Evolutionary conservation across 1,140 invertebrate species (phyloP).

Genomic region (Chironomus tepperi): DNA sequence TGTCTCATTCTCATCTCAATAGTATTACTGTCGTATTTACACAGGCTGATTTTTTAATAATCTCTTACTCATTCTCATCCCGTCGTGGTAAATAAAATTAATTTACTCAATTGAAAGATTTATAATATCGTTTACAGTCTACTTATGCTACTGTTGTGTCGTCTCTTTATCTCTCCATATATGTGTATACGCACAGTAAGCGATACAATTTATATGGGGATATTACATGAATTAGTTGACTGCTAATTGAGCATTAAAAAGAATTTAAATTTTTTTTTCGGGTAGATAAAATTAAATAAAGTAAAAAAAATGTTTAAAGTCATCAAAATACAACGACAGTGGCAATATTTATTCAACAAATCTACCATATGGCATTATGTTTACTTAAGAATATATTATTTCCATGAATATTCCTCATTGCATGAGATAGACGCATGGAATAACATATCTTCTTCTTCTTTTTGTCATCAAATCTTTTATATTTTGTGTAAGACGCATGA

Average conservation of each 20-base stretch:
- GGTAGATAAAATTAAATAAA: background rate
- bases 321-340: background rate
- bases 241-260: background rate
- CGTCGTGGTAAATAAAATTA: background rate
- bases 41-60: background rate
- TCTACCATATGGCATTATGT: conserved; percentile 6
- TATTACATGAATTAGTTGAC: no score
- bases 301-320: background rate
- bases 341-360: conserved; percentile 11
- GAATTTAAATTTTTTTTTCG: background rate
- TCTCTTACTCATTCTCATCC: conserved; percentile 11
- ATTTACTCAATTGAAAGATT: conserved; percentile 10
- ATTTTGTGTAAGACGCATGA: no score
- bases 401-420: no score
- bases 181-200: background rate
- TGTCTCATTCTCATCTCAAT: background rate
- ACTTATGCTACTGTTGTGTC: background rate
- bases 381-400: background rate
- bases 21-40: conserved; percentile 7
- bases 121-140: background rate
- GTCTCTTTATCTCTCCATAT: background rate
- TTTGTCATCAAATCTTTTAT: background rate
- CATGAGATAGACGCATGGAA: no score
- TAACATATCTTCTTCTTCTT: background rate
- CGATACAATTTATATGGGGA: background rate